phyloP scores from a whole-genome alignment of 2,113 vertebrate genomes.

The Lathamus discolor region DNA sequence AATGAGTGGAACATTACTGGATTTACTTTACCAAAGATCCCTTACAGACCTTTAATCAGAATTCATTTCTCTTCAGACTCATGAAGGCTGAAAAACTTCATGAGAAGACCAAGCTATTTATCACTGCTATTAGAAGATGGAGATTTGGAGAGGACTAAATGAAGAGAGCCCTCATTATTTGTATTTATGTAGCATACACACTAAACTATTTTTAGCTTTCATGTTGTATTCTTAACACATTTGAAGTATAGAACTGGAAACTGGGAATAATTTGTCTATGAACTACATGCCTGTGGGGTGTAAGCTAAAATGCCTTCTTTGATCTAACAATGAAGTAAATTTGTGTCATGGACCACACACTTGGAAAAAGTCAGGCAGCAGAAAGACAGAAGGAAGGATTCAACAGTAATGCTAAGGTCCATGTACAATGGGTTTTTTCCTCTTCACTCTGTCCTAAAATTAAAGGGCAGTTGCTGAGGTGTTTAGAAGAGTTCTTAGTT shows the following conservation, averaged over 20 bases:
- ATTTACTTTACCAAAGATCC: slow-evolving; percentile 11
- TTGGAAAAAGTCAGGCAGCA: slow-evolving; percentile 5
- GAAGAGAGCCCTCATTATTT: neutral
- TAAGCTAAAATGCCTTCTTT: slow-evolving; percentile 49
- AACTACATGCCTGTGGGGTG: slow-evolving; percentile 38
- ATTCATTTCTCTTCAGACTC: slow-evolving; percentile 23
- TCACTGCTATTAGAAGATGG: neutral
- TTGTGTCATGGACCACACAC: slow-evolving; percentile 52
- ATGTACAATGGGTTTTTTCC: neutral
- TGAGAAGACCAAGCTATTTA: slow-evolving; percentile 22
- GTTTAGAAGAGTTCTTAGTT: neutral
- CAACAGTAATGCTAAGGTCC: neutral
- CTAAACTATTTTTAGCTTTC: slow-evolving; percentile 34
- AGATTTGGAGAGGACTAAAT: slow-evolving; percentile 1
- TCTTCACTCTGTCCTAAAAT: neutral
- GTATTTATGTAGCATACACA: neutral
- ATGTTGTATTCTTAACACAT: slow-evolving; percentile 12
- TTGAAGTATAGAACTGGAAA: slow-evolving; percentile 42
- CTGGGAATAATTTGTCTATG: slow-evolving; percentile 58
- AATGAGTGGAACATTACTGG: neutral
- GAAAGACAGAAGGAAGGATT: neutral
- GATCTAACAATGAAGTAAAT: slow-evolving; percentile 46
- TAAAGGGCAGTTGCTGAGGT: neutral
- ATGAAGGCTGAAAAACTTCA: slow-evolving; percentile 34
- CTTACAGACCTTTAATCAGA: slow-evolving; percentile 6